Conservation (phyloP, 2,113 vertebrate genomes). For the Lasiurus borealis region DNA sequence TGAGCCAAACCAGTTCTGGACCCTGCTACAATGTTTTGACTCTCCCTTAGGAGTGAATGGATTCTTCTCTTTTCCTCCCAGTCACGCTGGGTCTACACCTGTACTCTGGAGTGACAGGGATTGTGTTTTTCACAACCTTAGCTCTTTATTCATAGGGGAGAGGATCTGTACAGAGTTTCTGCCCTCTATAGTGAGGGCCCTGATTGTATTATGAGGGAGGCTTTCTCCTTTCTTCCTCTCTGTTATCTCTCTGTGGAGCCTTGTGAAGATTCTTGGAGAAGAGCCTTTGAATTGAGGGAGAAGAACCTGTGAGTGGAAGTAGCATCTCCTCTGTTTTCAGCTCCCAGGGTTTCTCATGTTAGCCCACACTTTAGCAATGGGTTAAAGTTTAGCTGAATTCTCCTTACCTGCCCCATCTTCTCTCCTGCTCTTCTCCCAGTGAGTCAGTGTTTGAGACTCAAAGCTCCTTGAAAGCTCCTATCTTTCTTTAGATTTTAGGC, state of each 20-base stretch:
- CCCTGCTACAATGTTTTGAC: neutral
- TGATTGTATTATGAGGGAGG: neutral
- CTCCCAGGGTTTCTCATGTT: neutral
- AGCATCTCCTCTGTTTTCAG: neutral
- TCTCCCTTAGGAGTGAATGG: rapidly evolving
- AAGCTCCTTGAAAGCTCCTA: neutral
- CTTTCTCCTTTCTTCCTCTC: neutral
- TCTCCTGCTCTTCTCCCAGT: neutral
- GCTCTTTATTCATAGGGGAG: neutral
- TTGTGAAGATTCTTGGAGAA: neutral
- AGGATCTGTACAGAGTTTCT: neutral
- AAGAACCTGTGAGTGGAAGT: neutral
- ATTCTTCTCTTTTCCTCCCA: neutral
- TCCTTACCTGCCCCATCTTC: neutral
- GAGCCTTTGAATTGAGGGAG: neutral
- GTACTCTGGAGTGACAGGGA: rapidly evolving
- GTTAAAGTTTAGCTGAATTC: neutral
- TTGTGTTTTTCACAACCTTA: neutral
- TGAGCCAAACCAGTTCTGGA: no score
- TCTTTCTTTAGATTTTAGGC: neutral
- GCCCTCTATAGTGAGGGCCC: neutral
- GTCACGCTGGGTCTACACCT: neutral
- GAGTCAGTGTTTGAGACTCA: neutral
- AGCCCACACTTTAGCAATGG: neutral
- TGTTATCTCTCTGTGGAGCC: neutral